These are phyloP conservation scores for Eurois occulta DNA, from an alignment of 2,888 invertebrate species.

Conservation along the genomic window DNA sequence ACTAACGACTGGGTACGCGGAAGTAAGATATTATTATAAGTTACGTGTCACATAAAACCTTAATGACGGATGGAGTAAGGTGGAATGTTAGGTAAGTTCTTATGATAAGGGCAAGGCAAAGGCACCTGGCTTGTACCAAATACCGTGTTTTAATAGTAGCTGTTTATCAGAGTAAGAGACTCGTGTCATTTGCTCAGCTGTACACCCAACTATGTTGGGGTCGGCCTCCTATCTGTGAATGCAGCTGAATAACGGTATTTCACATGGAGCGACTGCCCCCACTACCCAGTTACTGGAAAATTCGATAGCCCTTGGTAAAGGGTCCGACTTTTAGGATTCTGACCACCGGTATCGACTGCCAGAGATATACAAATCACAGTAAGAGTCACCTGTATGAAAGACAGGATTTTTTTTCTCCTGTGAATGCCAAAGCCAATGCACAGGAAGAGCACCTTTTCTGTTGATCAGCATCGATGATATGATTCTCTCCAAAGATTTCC, in stretches of 20 bases:
- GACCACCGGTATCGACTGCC: background rate
- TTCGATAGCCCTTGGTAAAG: background rate
- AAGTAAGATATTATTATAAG: conserved; percentile 20
- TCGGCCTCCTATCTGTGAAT: background rate
- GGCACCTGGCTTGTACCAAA: background rate
- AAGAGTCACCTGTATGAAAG: background rate
- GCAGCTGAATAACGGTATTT: background rate
- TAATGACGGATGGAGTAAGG: background rate
- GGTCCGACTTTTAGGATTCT: background rate
- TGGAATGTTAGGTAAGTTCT: conserved; percentile 1
- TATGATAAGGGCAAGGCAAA: background rate
- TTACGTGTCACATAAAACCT: background rate
- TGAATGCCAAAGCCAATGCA: background rate
- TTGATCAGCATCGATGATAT: background rate
- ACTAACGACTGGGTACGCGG: conserved; percentile 39
- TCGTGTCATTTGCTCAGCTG: background rate
- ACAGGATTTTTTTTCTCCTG: background rate
- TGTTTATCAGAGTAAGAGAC: background rate
- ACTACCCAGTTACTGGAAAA: background rate
- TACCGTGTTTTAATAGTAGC: background rate
- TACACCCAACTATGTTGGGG: background rate
- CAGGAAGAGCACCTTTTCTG: background rate
- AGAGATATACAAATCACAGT: background rate
- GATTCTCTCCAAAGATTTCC: background rate
- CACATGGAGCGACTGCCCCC: background rate